Evolutionary conservation across 1,140 invertebrate genomes (phyloP), one percentile per base, ranked within the genome.

Genomic region (Polyergus mexicanus): DNA sequence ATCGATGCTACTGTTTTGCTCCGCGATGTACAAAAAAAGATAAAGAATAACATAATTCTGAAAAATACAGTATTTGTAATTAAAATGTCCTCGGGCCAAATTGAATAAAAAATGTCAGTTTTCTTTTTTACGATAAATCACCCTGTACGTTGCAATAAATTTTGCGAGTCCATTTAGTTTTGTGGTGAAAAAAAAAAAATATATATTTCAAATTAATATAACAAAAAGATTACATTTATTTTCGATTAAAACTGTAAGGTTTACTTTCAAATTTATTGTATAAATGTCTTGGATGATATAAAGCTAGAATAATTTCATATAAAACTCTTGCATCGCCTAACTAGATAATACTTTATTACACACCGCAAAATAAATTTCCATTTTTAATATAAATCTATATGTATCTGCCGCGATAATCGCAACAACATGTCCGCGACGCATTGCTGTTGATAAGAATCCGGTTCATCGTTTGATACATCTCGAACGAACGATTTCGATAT

Each of bases 361-460:
- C n/a, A 51, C 5, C 32, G 13, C 28, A 10, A 51, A 68, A 41
- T 78, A 38, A 68, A 41, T 44, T 19, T 0, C 25, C 1, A 13
- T 3, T 68, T 51, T 78, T 38, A 7, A 77, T 38, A 28, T 51
- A 68, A 3, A 51, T 78, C 11, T 38, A 13, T 38, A 54, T 38
- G 60, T 78, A 78, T 78, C 62, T 68, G 10, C 62, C 28, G n/a
- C 3, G 76, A 78, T 78, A 68, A 78, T 78, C 62, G 13, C 60
- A 35, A 35, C 38, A 25, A 63, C n/a, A 78, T 68, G 32, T 68
- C 16, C 3, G 2, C 13, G 32, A 4, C 25, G 5, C 22, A 41
- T 77, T 77, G n/a, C 28, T 32, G 13, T 68, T 68, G 76, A 78
- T 78, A 78, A 78, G 76, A 78, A 78, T 68, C 76, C 44, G 62